Base-by-base conservation (phyloP, 2,797 vertebrate genomes). In the Sardinella longiceps region DNA sequence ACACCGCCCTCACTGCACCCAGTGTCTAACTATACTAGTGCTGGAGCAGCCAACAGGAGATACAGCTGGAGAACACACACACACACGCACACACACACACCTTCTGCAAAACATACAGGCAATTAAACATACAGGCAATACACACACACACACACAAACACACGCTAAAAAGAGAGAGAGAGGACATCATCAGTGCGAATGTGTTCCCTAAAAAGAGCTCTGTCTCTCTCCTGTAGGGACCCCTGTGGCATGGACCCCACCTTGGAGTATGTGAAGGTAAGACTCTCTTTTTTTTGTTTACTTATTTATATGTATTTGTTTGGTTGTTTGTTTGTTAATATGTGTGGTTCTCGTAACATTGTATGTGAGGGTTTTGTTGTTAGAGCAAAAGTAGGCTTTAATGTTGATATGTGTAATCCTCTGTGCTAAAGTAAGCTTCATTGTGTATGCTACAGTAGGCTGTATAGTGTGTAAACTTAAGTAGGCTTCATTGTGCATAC, bases 261-360 rank as follows among this genome's bases (percentile, higher is more conserved):
- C 1, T 86, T 95, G 93, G 96, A 97, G 82, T 97, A 97, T 80
- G 96, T 97, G 85, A 97, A 97, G 96, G 97, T 97, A 97, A 91
- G 94, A 83, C 15, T 70, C 91, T 88, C 39, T 25, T 2, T 25
- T 82, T 56, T 80, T 2, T 25, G 83, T 56, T 80, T 37, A 7
- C n/a, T 25, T 53, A 43, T 85, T 20, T 43, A 18, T 74, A 80
- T 74, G 25, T 83, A 46, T 48, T 0, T 60, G 80, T 63, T 80
- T 45, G 10, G 33, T 30, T 58, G 30, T 83, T 28, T 25, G 9
- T 80, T 58, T 80, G 25, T 84, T 45, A 46, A 12, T 83, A 39
- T 63, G 60, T 70, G 60, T 30, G 66, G 14, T 14, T 50, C 4
- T 53, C 2, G 23, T 53, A 50, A 14, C 50, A 15, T 48, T n/a